These are phyloP conservation scores for Melanargia galathea DNA, from an alignment of 2,888 invertebrate species.

Conservation along the genomic window DNA sequence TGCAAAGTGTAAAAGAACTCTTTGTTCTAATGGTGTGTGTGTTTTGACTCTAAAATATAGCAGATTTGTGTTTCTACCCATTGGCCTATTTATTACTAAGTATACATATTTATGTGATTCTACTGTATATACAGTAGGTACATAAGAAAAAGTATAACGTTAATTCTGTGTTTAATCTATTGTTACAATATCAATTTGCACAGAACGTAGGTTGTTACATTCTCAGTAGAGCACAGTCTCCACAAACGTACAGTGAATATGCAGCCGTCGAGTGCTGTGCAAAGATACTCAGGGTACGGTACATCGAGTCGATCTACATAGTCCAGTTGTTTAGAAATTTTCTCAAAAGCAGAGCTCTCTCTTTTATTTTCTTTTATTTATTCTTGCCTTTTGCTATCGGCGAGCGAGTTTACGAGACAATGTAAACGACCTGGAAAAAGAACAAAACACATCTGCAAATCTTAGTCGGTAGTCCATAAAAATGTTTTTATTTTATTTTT, in stretches of 20 bases:
- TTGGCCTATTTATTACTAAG: too few species aligned
- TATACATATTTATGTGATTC: too few species aligned
- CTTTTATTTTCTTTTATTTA: slow-evolving; percentile 29
- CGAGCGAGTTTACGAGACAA: slow-evolving; percentile 24
- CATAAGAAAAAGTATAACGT: neutral
- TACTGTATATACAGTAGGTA: too few species aligned
- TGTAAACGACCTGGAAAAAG: slow-evolving; percentile 24
- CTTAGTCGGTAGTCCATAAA: slow-evolving; percentile 13
- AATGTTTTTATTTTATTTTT: slow-evolving; percentile 13
- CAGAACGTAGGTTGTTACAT: slow-evolving; percentile 6
- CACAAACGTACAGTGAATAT: slow-evolving; percentile 20
- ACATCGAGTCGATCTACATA: slow-evolving; percentile 26
- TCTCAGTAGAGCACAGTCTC: slow-evolving; percentile 8
- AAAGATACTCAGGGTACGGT: slow-evolving; percentile 32
- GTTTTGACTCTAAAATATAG: neutral
- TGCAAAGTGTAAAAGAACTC: too few species aligned
- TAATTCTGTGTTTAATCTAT: neutral
- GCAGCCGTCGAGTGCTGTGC: slow-evolving; percentile 31
- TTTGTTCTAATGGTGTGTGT: too few species aligned
- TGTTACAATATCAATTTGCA: neutral
- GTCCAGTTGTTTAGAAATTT: slow-evolving; percentile 30
- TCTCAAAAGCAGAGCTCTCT: slow-evolving; percentile 25
- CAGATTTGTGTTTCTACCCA: too few species aligned
- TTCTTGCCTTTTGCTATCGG: slow-evolving; percentile 24
- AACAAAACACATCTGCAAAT: slow-evolving; percentile 23